phyloP scores from a whole-genome alignment of 1,140 invertebrate species.

The Odontomachus brunneus region DNA sequence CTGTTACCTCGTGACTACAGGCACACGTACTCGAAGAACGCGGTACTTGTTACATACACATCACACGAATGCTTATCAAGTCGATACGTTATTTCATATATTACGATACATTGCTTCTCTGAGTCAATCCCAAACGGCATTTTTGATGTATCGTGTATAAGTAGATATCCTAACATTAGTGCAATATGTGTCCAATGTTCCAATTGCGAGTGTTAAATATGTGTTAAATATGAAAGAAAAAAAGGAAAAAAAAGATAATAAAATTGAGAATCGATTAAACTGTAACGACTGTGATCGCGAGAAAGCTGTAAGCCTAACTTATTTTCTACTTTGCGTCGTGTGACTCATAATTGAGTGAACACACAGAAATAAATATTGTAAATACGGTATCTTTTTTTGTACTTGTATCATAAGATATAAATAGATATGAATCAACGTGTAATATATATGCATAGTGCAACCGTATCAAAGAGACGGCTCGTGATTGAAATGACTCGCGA shows the following conservation, averaged over 20 bases:
- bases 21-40: slow-evolving; percentile 36
- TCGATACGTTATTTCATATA: slow-evolving; percentile 6
- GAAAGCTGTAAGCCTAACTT: slow-evolving; percentile 13
- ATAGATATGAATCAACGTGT: no score
- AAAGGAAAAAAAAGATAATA: not conserved
- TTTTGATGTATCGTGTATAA: not conserved
- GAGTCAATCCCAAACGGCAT: not conserved
- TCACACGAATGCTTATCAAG: slow-evolving; percentile 19
- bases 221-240: no score
- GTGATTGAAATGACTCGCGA: not conserved
- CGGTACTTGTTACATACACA: not conserved
- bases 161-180: not conserved
- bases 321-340: not conserved
- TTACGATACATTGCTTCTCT: slow-evolving; percentile 12
- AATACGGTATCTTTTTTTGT: not conserved
- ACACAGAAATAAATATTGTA: not conserved
- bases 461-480: no score
- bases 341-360: not conserved
- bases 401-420: no score
- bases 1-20: slow-evolving; percentile 46
- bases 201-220: slow-evolving; percentile 13
- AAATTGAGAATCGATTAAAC: slow-evolving; percentile 9
- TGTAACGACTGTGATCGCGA: slow-evolving; percentile 43
- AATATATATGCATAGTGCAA: no score
- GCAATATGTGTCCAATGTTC: slow-evolving; percentile 1